These are phyloP conservation scores for Ambastaia sidthimunki DNA, from an alignment of 2,797 vertebrate genomes.

Conservation along the genomic window DNA sequence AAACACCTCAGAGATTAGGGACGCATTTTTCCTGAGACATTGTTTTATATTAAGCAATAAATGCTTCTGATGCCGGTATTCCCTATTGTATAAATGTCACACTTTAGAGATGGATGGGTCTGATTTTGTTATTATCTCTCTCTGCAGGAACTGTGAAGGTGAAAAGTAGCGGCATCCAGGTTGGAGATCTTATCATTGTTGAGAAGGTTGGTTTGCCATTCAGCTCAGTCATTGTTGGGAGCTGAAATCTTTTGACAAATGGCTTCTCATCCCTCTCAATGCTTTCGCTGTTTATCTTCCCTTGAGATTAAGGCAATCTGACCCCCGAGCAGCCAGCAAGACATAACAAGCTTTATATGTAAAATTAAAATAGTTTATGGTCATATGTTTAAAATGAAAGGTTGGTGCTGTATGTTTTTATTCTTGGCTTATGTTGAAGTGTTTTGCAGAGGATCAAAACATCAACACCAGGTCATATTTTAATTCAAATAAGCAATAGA, in stretches of 20 bases:
- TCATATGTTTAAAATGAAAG: neutral
- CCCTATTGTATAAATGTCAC: slow-evolving; percentile 2
- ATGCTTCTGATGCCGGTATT: neutral
- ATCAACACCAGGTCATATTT: neutral
- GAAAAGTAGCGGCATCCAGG: slow-evolving; percentile 97
- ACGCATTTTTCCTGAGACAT: neutral
- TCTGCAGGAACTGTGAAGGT: slow-evolving; percentile 92
- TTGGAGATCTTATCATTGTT: slow-evolving; percentile 98
- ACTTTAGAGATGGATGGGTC: slow-evolving; percentile 20
- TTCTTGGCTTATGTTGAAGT: neutral
- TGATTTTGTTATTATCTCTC: slow-evolving; percentile 42
- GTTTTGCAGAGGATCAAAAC: neutral
- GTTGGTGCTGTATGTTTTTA: neutral
- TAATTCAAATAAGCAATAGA: neutral
- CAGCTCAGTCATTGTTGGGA: slow-evolving; percentile 73
- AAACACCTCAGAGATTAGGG: neutral
- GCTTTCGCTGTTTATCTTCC: slow-evolving; percentile 51
- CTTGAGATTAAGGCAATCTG: slow-evolving; percentile 49
- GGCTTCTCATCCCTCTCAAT: slow-evolving; percentile 52
- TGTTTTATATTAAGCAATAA: neutral
- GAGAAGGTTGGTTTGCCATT: slow-evolving; percentile 88
- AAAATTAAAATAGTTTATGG: neutral
- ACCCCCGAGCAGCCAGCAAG: slow-evolving; percentile 24
- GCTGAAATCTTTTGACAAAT: slow-evolving; percentile 78
- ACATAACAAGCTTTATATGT: slow-evolving; percentile 34